These are phyloP conservation scores for Microcebus tavaratra DNA, from an alignment of 2,113 vertebrate species.

Conservation along the genomic window DNA sequence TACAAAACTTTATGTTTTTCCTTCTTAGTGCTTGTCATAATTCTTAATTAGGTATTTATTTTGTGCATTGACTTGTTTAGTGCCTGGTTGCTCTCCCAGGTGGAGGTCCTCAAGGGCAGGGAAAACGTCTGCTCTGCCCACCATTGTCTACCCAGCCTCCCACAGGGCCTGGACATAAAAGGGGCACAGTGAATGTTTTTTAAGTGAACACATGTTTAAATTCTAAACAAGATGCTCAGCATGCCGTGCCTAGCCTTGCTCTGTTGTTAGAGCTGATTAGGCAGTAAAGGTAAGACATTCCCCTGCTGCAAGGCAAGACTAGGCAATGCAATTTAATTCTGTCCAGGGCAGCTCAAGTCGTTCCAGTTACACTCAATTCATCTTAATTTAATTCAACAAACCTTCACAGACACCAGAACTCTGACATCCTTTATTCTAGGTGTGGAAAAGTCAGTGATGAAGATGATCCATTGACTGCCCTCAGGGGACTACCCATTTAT, in stretches of 20 bases:
- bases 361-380: conserved; percentile 63
- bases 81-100: background rate
- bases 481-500: background rate
- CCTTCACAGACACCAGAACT: conserved; percentile 25
- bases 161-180: background rate
- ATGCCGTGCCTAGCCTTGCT: background rate
- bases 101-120: background rate
- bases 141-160: background rate
- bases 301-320: conserved; percentile 39
- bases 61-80: background rate
- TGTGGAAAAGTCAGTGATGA: background rate
- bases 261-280: conserved; percentile 53
- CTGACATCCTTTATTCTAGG: background rate
- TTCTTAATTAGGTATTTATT: background rate
- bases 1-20: background rate
- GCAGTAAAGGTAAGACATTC: conserved; percentile 55
- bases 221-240: conserved; percentile 10
- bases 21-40: background rate
- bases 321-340: conserved; percentile 60
- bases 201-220: background rate
- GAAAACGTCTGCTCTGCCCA: background rate
- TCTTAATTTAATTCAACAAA: conserved; percentile 69
- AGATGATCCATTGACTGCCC: background rate
- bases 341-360: conserved; percentile 22
- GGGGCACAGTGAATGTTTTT: background rate